A percentile compares a stretch with the other conserved stretches of the same genome.
phyloP scores from a whole-genome alignment of 2,113 vertebrate genomes.

The Nipponia nippon region DNA sequence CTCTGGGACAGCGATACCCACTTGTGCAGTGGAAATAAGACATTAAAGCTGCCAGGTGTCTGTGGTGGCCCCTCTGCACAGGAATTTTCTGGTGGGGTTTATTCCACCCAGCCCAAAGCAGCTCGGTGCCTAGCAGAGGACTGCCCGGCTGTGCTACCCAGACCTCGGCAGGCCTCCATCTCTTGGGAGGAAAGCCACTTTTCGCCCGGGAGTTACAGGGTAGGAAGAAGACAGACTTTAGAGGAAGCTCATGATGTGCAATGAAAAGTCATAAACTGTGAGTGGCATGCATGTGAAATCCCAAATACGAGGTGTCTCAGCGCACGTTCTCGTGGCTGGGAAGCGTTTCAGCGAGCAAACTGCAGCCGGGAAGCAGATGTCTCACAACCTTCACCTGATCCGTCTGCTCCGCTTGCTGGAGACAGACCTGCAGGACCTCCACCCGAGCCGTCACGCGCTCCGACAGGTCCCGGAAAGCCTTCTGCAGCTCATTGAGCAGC shows the following conservation, averaged over 20 bases:
- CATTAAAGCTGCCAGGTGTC: neutral
- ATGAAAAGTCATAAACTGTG: neutral
- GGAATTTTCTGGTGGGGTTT: neutral
- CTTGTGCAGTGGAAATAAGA: neutral
- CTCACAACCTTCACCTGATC: constrained; percentile 69
- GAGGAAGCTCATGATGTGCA: constrained; percentile 12
- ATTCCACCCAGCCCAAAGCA: neutral
- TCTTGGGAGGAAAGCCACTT: neutral
- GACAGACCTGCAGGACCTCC: constrained; percentile 72
- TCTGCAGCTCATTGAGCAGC: constrained; percentile 86
- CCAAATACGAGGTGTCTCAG: neutral
- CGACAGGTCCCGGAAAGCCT: constrained; percentile 77
- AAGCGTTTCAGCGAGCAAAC: neutral
- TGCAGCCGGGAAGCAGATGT: neutral
- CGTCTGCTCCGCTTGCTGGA: constrained; percentile 69
- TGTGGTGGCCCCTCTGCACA: no score
- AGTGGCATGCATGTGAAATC: neutral
- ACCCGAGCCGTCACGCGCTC: constrained; percentile 69
- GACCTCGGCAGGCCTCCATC: neutral
- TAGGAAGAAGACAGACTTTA: neutral
- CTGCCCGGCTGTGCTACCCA: neutral
- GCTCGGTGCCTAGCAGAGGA: neutral
- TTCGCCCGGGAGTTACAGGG: neutral
- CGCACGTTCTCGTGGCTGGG: neutral
- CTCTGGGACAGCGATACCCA: neutral